Percentiles rank a stretch among this genome's conserved stretches.
Evolutionary conservation across 2,113 vertebrate genomes (phyloP).

Genomic region (Gracilinanus agilis): DNA sequence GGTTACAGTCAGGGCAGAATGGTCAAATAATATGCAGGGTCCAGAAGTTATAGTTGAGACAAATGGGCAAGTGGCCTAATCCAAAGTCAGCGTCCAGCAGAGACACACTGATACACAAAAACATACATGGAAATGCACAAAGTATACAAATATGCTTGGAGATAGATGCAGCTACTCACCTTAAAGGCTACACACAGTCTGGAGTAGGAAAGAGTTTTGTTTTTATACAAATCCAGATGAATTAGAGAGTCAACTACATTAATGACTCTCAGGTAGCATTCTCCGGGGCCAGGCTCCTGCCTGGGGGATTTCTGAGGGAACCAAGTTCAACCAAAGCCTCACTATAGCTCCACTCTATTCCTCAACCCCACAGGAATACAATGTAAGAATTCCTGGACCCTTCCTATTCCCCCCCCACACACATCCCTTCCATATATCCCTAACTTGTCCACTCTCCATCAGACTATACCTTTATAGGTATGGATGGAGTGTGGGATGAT

Average conservation of each 20-base stretch:
- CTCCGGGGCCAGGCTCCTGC: background rate
- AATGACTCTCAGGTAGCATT: background rate
- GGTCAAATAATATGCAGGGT: background rate
- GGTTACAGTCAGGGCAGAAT: no score
- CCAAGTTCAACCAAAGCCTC: background rate
- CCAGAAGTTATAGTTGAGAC: background rate
- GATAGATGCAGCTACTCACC: background rate
- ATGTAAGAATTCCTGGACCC: background rate
- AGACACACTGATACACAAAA: background rate
- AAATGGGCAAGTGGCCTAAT: background rate
- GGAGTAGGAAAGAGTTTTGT: background rate
- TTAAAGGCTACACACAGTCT: rapidly evolving
- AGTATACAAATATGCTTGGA: background rate
- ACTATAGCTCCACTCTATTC: background rate
- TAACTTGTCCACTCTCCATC: background rate
- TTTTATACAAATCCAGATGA: background rate
- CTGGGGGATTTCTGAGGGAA: background rate
- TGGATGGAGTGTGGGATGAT: background rate
- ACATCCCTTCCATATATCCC: background rate
- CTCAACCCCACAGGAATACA: background rate
- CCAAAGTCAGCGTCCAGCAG: background rate
- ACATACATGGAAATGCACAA: background rate
- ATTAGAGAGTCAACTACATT: background rate
- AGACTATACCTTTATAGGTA: background rate
- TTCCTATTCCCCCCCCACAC: background rate